Conservation (phyloP, 1,140 invertebrate genomes). For the Maniola jurtina region DNA sequence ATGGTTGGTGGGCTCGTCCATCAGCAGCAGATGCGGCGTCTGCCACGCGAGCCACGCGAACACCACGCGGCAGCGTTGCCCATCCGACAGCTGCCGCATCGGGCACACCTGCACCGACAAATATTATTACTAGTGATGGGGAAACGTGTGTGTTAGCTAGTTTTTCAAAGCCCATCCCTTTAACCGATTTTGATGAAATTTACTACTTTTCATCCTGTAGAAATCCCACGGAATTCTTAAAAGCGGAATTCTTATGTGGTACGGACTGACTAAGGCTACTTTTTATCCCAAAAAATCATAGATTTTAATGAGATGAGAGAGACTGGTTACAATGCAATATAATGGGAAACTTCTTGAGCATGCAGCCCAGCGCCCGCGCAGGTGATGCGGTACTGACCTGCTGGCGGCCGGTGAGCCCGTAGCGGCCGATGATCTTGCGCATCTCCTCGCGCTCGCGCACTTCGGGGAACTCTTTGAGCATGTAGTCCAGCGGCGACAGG, state of each 20-base stretch:
- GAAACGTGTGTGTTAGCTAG: too few species aligned
- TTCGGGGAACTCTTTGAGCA: constrained; percentile 98
- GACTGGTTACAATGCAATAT: not conserved
- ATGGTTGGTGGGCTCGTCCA: constrained; percentile 99
- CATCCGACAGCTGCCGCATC: constrained; percentile 98
- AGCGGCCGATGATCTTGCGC: constrained; percentile 99
- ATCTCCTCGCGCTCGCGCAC: constrained; percentile 99
- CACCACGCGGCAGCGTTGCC: constrained; percentile 98
- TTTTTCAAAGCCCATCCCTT: too few species aligned
- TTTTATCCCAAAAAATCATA: too few species aligned
- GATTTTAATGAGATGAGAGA: too few species aligned
- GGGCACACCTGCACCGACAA: constrained; percentile 88
- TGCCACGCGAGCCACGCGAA: constrained; percentile 99
- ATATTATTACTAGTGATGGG: too few species aligned
- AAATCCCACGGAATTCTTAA: too few species aligned
- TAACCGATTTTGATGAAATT: not conserved
- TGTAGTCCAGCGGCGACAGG: constrained; percentile 97
- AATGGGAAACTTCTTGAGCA: not conserved
- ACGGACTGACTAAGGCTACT: too few species aligned
- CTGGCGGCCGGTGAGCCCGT: constrained; percentile 97
- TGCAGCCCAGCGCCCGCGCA: too few species aligned
- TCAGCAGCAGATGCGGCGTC: constrained; percentile 93
- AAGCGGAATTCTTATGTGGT: too few species aligned
- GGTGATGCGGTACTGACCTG: constrained; percentile 80
- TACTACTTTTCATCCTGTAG: too few species aligned